These are phyloP conservation scores for Sialia sialis DNA, from an alignment of 2,113 vertebrate species.

Conservation along the genomic window DNA sequence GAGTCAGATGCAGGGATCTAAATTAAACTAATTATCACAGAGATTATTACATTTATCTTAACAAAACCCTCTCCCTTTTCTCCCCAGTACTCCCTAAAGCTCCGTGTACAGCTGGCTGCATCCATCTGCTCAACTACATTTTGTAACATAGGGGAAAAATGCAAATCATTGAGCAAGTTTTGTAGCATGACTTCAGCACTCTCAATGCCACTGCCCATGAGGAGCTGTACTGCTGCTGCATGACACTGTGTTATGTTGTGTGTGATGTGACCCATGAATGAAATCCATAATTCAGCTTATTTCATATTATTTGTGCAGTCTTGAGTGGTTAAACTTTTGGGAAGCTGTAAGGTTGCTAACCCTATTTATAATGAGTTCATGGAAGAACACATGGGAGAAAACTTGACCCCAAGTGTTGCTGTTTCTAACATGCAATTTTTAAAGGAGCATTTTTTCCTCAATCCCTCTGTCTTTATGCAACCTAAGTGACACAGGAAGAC, in stretches of 20 bases:
- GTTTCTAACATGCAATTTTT: background rate
- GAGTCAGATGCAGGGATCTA: slow-evolving; percentile 63
- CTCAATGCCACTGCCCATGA: background rate
- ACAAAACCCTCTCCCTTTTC: slow-evolving; percentile 36
- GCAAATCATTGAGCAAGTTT: slow-evolving; percentile 33
- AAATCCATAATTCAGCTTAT: background rate
- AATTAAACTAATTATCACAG: slow-evolving; percentile 77
- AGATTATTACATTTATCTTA: slow-evolving; percentile 74
- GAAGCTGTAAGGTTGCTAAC: background rate
- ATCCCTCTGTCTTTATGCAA: background rate
- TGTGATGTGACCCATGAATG: background rate
- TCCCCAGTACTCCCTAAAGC: slow-evolving; percentile 61
- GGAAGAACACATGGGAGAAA: background rate
- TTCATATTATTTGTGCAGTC: background rate
- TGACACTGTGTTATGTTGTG: background rate
- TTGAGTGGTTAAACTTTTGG: background rate
- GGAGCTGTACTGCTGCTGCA: background rate
- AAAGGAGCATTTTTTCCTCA: background rate
- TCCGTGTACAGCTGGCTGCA: slow-evolving; percentile 70
- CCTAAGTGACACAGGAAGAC: background rate
- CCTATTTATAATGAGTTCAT: rapidly evolving
- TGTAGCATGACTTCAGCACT: slow-evolving; percentile 17
- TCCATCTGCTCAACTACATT: slow-evolving; percentile 79
- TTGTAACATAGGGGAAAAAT: slow-evolving; percentile 9
- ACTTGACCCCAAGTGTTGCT: background rate